These are phyloP conservation scores for Dyspetes luteomarginatus DNA, from an alignment of 2,888 invertebrate species.

Conservation along the genomic window DNA sequence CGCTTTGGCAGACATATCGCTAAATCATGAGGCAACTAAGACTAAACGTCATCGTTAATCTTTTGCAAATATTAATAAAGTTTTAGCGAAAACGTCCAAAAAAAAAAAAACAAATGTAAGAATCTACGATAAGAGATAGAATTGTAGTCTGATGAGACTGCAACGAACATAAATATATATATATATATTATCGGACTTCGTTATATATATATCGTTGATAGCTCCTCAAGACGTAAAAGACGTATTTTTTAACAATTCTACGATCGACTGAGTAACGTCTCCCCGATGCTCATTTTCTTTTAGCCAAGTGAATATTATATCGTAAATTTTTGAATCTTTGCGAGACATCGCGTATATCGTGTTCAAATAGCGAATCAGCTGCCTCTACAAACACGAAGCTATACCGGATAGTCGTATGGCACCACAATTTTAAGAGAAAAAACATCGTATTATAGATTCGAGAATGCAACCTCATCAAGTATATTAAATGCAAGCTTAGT, in stretches of 20 bases:
- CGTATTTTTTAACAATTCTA: constrained; percentile 12
- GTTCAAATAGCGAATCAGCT: constrained; percentile 47
- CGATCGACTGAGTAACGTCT: not conserved
- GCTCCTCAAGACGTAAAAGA: constrained; percentile 12
- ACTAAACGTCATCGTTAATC: constrained; percentile 22
- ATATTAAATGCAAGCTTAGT: constrained; percentile 5
- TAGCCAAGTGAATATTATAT: not conserved
- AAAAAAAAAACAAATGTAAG: constrained; percentile 9
- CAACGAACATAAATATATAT: not conserved
- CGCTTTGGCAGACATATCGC: constrained; percentile 59
- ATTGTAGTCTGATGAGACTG: constrained; percentile 5
- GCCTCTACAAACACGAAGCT: constrained; percentile 20
- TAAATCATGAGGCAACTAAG: constrained; percentile 35
- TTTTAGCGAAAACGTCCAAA: constrained; percentile 39
- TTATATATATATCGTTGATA: constrained; percentile 20
- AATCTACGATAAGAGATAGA: constrained; percentile 25
- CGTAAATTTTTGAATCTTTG: not conserved
- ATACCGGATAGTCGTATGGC: constrained; percentile 10
- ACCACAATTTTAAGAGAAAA: not conserved
- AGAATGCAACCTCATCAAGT: not conserved
- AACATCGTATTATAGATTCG: not conserved
- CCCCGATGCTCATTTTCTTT: not conserved
- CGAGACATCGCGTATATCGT: constrained; percentile 35
- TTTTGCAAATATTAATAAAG: constrained; percentile 28
- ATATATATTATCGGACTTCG: not conserved